Conservation (phyloP, 53 echinoderm and acorn worm genomes). For the Paracentrotus lividus region DNA sequence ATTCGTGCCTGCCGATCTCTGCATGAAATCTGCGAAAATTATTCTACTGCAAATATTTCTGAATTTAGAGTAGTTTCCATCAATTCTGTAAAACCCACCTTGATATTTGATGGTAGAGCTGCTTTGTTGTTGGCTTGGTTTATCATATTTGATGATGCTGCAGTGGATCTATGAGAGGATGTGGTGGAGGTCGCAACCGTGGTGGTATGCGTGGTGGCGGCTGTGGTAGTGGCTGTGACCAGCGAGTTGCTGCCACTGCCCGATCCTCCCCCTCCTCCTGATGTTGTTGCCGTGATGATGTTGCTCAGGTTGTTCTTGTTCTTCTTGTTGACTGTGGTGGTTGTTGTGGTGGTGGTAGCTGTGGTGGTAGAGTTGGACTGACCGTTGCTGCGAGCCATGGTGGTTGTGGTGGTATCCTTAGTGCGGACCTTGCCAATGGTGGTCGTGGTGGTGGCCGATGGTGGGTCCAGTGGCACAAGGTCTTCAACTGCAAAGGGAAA, state of each 20-base stretch:
- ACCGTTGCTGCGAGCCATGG: slow-evolving; percentile 78
- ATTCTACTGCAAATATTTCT: no score
- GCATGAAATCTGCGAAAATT: no score
- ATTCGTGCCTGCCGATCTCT: no score
- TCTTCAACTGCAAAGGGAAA: slow-evolving; percentile 86
- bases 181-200: slow-evolving; percentile 44
- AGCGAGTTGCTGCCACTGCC: background rate
- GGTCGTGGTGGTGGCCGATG: slow-evolving; percentile 97
- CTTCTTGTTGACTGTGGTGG: slow-evolving; percentile 72
- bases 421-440: slow-evolving; percentile 96
- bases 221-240: slow-evolving; percentile 65
- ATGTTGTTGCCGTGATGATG: slow-evolving; percentile 44
- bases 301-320: slow-evolving; percentile 74
- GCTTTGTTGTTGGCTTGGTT: slow-evolving; percentile 54
- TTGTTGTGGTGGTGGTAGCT: slow-evolving; percentile 70
- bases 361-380: slow-evolving; percentile 74
- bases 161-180: slow-evolving; percentile 38
- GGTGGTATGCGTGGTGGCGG: slow-evolving; percentile 59
- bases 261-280: slow-evolving; percentile 30
- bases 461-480: slow-evolving; percentile 87
- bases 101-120: slow-evolving; percentile 44
- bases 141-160: slow-evolving; percentile 47
- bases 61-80: background rate
- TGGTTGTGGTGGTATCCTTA: slow-evolving; percentile 81
- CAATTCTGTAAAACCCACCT: background rate